Evolutionary conservation across 2,888 invertebrate species (phyloP), one percentile per base, ranked within the genome.

Genomic region (Chromoteleia sp.): DNA sequence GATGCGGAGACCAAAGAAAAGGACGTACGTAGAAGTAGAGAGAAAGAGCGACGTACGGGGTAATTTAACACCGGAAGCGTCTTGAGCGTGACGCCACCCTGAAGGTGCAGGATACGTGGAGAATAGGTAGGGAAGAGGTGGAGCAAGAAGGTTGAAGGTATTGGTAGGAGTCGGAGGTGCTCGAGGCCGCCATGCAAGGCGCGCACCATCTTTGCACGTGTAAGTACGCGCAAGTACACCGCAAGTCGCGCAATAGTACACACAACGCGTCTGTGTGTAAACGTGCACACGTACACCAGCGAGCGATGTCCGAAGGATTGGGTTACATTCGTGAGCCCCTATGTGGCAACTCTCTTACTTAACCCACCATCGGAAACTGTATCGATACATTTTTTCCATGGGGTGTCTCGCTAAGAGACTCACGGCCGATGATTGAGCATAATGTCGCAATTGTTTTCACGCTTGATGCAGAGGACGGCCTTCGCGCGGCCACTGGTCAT

Each of bases 31-130:
- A 0, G 59, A 43, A 78, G 58, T 54, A 45, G 75, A 84, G 82
- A 83, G 84, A 84, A 84, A 79, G 86, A 85, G 65, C 61, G 50
- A 73, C 63, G 75, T 58, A 85, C 86, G 80, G 88, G 88, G 91
- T 91, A 91, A 91, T 89, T 88, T 87, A 91, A 91, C 90, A 91
- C 91, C 91, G 91, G 91, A 91, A 91, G 91, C 91, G 91, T 90
- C 91, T 91, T 90, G 91, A 91, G 88, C 90, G 89, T 89, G 90
- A 91, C 91, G 91, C 91, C 91, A 91, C 91, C 91, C 91, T 89
- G 91, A 91, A 91, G 91, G 90, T 90, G 90, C 90, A 90, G 90
- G 89, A 89, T 89, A 89, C 89, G 88, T 88, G 81, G 85, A 85
- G 86, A 88, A 87, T 85, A 86, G 86, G 79, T 83, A 83, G 84